Percentiles rank a stretch among this genome's conserved stretches.
Conservation (phyloP, 2,888 invertebrate genomes). For the Magallana nippona region DNA sequence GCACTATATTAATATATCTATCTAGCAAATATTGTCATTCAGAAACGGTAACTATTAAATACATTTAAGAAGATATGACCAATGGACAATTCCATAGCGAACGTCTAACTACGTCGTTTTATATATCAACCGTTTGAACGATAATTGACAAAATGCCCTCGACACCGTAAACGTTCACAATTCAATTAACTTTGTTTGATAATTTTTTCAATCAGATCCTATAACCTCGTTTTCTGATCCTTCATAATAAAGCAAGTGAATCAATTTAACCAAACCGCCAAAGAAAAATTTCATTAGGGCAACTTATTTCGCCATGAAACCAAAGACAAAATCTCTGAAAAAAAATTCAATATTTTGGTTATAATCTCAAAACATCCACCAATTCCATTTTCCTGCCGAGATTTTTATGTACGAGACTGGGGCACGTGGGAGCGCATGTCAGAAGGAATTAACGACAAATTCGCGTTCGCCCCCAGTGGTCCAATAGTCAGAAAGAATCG, state of each 20-base stretch:
- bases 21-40: too few species aligned
- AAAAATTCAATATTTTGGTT: not conserved
- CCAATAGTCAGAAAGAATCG: not conserved
- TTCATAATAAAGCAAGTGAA: not conserved
- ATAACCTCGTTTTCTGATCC: not conserved
- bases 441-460: constrained; percentile 5
- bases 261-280: not conserved
- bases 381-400: constrained; percentile 29
- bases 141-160: too few species aligned
- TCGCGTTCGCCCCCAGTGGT: not conserved
- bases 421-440: not conserved
- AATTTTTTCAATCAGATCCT: not conserved
- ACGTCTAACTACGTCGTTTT: too few species aligned
- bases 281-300: constrained; percentile 4
- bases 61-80: too few species aligned
- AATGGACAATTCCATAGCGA: too few species aligned
- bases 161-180: too few species aligned
- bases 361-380: constrained; percentile 9
- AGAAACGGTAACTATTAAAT: too few species aligned
- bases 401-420: not conserved
- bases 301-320: not conserved
- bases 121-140: too few species aligned
- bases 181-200: too few species aligned
- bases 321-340: constrained; percentile 1
- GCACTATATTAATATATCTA: too few species aligned